Base-by-base conservation (phyloP, 2,113 vertebrate genomes). In the Raja brachyura region DNA sequence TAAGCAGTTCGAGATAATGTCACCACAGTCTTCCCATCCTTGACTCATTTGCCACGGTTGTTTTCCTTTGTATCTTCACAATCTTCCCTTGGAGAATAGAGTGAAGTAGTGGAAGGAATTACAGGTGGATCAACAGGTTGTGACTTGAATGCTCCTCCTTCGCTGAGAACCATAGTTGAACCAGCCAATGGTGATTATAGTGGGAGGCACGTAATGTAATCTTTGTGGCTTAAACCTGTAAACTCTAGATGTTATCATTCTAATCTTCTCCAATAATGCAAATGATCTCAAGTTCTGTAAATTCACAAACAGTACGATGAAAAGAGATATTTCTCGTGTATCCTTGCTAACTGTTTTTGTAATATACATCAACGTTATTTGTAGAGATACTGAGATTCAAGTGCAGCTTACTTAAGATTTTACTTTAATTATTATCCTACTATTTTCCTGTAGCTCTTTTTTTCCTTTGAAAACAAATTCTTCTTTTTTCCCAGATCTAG, bases 401-500 rank as follows among this genome's bases (percentile, higher is more conserved):
- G 16, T 73, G 6, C 56, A 63, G 5, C 14, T 6, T 63, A 88
- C 61, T 88, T 61, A 88, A 63, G n/a, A 31, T 31, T 33, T 11
- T 85, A 61, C 28, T 59, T 59, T 22, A 85, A 61, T 59, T 85
- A 59, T 59, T 85, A 59, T 28, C 13, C 56, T 85, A 10, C 48
- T 28, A 0, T 0, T 59, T 0, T 59, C 20, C 28, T 31, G 83
- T 66, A 6, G 83, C 48, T n/a, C 28, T 88, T 18, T 31, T 48
- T 8, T 3, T 33, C 70, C 14, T 66, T 88, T 88, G 63, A 66
- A 31, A 31, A 66, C 7, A 22, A 73, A 4, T 4, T 73, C 22
- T 20, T 73, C 70, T 16, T 7, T 86, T 86, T 31, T 73, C 63
- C 59, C 95, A 99, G 98, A 99, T 94, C 96, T 99, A 85, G 99